Evolutionary conservation across 1,140 invertebrate genomes (phyloP).

Genomic region (Zaprionus vittiger): DNA sequence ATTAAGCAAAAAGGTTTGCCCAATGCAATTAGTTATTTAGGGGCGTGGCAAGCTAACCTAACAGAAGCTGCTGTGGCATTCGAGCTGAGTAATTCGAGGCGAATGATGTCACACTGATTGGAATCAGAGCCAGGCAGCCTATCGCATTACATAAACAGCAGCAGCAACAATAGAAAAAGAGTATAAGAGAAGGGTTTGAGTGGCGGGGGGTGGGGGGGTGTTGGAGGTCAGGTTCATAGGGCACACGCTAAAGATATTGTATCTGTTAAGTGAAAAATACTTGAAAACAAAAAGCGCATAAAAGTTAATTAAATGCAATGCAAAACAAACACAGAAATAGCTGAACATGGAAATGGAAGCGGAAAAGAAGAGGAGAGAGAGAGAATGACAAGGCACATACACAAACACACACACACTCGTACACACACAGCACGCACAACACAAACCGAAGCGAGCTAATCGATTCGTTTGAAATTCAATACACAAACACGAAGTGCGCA

Average conservation of each 20-base stretch:
- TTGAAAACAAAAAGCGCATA: constrained; percentile 69
- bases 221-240: constrained; percentile 1
- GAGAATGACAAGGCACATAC: constrained; percentile 43
- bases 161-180: constrained; percentile 6
- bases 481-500: constrained; percentile 60
- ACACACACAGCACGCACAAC: constrained; percentile 46
- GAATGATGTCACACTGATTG: constrained; percentile 51
- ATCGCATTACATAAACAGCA: constrained; percentile 44
- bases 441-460: constrained; percentile 67
- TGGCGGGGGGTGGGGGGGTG: neutral
- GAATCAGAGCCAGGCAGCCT: constrained; percentile 32
- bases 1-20: constrained; percentile 28
- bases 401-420: constrained; percentile 26
- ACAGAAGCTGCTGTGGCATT: constrained; percentile 9
- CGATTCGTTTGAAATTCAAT: constrained; percentile 80
- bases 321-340: constrained; percentile 50
- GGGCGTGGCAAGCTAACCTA: constrained; percentile 12
- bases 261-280: constrained; percentile 43
- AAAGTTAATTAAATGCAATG: constrained; percentile 80
- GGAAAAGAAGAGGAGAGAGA: constrained; percentile 40
- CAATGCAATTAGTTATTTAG: constrained; percentile 33
- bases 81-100: constrained; percentile 31
- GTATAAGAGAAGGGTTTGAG: neutral
- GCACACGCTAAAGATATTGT: constrained; percentile 49
- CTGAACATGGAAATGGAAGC: constrained; percentile 41